These are phyloP conservation scores for Crambe crambe DNA, from an alignment of 37 sponge, comb jelly and placozoan genomes.

Conservation along the genomic window DNA sequence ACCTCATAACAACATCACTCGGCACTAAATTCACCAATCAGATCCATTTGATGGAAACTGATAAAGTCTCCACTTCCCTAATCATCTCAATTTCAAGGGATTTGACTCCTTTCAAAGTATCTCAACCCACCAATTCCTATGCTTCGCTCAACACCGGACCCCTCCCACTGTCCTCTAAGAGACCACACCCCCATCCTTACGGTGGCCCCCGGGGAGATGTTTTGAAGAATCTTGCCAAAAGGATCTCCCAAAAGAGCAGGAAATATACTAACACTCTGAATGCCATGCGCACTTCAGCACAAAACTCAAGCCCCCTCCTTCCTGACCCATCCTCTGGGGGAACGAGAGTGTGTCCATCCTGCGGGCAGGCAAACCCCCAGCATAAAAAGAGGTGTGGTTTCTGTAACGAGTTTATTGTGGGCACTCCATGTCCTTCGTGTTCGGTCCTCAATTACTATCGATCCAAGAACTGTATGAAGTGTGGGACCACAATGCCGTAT, in stretches of 20 bases:
- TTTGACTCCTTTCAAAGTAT: slow-evolving; percentile 9
- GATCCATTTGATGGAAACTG: not conserved
- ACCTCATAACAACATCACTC: slow-evolving; percentile 11
- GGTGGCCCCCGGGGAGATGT: slow-evolving; percentile 15
- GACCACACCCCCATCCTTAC: not conserved
- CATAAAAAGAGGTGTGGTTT: slow-evolving; percentile 61
- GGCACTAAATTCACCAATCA: not conserved
- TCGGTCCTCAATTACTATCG: slow-evolving; percentile 55
- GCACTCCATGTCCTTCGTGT: slow-evolving; percentile 55
- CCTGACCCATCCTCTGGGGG: not conserved
- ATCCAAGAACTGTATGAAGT: slow-evolving; percentile 48
- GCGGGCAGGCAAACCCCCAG: slow-evolving; percentile 37
- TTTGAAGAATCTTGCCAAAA: slow-evolving; percentile 53
- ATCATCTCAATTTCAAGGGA: slow-evolving; percentile 45
- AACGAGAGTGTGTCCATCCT: slow-evolving; percentile 40
- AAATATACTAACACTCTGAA: slow-evolving; percentile 14
- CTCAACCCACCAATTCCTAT: not conserved
- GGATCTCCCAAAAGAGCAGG: slow-evolving; percentile 55
- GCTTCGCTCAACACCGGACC: not conserved
- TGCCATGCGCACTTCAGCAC: not conserved
- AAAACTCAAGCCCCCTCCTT: not conserved
- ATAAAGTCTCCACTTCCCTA: not conserved
- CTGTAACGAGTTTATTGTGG: slow-evolving; percentile 59
- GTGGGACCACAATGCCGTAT: slow-evolving; percentile 10
- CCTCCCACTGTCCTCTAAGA: not conserved